A percentile compares a stretch with the other conserved stretches of the same genome.
These are phyloP conservation scores for Cheilosia variabilis DNA, from an alignment of 2,888 invertebrate species.

Conservation along the genomic window DNA sequence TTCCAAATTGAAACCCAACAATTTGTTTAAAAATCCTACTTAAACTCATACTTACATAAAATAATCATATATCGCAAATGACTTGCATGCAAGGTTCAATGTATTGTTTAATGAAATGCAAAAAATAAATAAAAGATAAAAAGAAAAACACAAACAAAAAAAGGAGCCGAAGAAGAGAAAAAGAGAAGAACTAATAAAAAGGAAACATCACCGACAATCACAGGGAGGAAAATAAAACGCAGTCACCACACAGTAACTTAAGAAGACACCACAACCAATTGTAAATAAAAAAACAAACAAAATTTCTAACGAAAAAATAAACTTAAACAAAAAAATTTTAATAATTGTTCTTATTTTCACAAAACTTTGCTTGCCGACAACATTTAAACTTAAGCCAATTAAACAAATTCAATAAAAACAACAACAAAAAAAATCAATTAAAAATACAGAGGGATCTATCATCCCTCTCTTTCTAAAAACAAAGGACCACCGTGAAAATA, in stretches of 20 bases:
- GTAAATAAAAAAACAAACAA: slow-evolving; percentile 37
- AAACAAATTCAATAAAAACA: slow-evolving; percentile 35
- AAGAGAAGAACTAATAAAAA: slow-evolving; percentile 33
- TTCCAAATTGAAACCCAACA: too few species aligned
- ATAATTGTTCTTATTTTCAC: slow-evolving; percentile 33
- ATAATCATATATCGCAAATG: not conserved
- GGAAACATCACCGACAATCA: slow-evolving; percentile 30
- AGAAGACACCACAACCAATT: slow-evolving; percentile 65
- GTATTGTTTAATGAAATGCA: slow-evolving; percentile 16
- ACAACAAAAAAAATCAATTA: not conserved
- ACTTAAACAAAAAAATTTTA: slow-evolving; percentile 60
- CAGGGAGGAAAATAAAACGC: slow-evolving; percentile 15
- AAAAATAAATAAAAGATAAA: slow-evolving; percentile 2
- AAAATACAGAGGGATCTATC: slow-evolving; percentile 22
- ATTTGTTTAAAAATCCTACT: not conserved
- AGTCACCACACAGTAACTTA: slow-evolving; percentile 22
- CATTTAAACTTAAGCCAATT: slow-evolving; percentile 68
- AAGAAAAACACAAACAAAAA: slow-evolving; percentile 15
- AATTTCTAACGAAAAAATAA: slow-evolving; percentile 24
- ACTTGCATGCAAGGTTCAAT: slow-evolving; percentile 27
- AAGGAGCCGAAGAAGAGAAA: slow-evolving; percentile 9
- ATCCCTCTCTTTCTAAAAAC: slow-evolving; percentile 2
- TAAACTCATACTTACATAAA: not conserved
- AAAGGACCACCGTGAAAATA: slow-evolving; percentile 48
- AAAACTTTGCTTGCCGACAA: slow-evolving; percentile 65